A percentile compares a stretch with the other conserved stretches of the same genome.
Conservation (phyloP, 2,888 invertebrate species). For the Chromoteleia sp. region DNA sequence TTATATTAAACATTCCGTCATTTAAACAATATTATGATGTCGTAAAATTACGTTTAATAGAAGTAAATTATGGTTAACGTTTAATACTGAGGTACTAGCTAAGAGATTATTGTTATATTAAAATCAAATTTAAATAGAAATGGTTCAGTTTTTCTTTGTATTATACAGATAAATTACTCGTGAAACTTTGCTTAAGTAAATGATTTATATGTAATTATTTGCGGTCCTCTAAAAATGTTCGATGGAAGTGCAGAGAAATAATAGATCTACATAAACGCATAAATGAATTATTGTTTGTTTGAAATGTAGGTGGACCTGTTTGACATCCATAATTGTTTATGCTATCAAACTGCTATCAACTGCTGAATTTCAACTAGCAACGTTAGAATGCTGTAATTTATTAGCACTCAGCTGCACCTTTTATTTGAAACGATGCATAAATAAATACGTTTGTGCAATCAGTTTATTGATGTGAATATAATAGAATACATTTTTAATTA, state of each 20-base stretch:
- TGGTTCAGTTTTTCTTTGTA: slow-evolving; percentile 2
- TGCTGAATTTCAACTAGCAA: neutral
- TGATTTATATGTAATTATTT: too few relatives aligned
- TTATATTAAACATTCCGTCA: slow-evolving; percentile 21
- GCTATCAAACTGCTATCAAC: neutral
- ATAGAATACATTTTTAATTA: slow-evolving; percentile 7
- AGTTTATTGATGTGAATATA: neutral
- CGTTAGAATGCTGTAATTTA: neutral
- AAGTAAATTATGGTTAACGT: slow-evolving; percentile 18
- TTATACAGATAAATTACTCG: neutral
- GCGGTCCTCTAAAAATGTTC: too few relatives aligned
- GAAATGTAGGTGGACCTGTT: slow-evolving; percentile 33
- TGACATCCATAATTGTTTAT: neutral
- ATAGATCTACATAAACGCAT: neutral
- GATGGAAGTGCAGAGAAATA: too few relatives aligned
- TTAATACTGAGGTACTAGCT: slow-evolving; percentile 3
- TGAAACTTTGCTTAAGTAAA: too few relatives aligned
- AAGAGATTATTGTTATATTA: slow-evolving; percentile 13
- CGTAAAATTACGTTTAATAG: slow-evolving; percentile 37
- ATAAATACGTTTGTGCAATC: neutral
- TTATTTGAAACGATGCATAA: neutral
- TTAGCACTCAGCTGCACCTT: neutral
- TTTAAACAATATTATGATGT: slow-evolving; percentile 19
- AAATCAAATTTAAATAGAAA: slow-evolving; percentile 16
- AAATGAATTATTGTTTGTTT: slow-evolving; percentile 5